phyloP scores from a whole-genome alignment of 1,140 invertebrate genomes.

The Periplaneta americana region DNA sequence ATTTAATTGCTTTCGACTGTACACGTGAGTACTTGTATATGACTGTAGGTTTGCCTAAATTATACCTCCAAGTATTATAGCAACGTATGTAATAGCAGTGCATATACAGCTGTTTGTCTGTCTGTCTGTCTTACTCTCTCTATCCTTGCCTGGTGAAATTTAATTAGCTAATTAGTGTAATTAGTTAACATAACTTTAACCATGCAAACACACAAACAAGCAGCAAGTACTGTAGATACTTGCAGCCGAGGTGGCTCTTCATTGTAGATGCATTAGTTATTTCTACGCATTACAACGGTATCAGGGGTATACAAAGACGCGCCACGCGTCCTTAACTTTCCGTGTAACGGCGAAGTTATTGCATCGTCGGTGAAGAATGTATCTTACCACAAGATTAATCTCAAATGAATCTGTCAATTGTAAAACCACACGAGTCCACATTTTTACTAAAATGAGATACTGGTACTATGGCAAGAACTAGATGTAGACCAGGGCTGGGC shows the following conservation, averaged over 20 bases:
- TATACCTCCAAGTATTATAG: not conserved
- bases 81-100: not conserved
- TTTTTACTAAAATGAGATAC: no score
- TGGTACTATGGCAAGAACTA: no score
- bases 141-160: not conserved
- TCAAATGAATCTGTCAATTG: no score
- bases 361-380: no score
- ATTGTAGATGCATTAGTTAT: constrained; percentile 6
- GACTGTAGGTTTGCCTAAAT: not conserved
- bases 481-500: no score
- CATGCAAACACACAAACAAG: constrained; percentile 2
- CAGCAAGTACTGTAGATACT: not conserved
- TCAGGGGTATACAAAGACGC: not conserved
- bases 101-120: not conserved
- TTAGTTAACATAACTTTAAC: constrained; percentile 12
- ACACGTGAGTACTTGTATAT: not conserved
- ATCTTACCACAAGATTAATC: no score
- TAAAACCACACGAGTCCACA: no score
- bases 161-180: constrained; percentile 12
- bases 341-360: no score
- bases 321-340: no score
- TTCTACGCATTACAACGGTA: not conserved
- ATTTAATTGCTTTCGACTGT: not conserved
- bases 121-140: not conserved
- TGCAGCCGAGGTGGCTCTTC: not conserved